Evolutionary conservation across 2,113 vertebrate genomes (phyloP).

Genomic region (Gymnogyps californianus): DNA sequence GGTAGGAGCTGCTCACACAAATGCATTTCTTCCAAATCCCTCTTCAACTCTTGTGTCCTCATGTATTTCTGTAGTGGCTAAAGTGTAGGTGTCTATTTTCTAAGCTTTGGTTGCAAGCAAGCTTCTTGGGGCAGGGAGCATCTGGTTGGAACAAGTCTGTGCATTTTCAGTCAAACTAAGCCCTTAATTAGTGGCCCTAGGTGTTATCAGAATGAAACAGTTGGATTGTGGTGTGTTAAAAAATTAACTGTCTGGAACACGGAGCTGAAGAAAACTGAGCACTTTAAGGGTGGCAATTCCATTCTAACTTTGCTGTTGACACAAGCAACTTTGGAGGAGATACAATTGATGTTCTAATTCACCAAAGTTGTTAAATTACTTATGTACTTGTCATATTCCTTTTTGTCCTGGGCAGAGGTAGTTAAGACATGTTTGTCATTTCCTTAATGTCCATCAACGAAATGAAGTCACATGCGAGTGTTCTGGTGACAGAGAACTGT

Average conservation of each 20-base stretch:
- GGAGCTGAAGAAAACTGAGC: neutral
- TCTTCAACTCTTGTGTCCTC: neutral
- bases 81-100: neutral
- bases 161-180: constrained; percentile 21
- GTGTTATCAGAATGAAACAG: constrained; percentile 46
- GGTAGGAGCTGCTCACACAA: neutral
- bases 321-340: neutral
- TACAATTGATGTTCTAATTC: neutral
- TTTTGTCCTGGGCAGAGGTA: neutral
- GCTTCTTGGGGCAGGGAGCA: constrained; percentile 20
- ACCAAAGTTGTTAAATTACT: neutral
- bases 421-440: neutral
- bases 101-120: neutral
- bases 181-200: constrained; percentile 37
- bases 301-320: neutral
- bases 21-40: neutral
- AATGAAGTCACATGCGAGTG: neutral
- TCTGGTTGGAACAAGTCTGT: constrained; percentile 33
- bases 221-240: constrained; percentile 22
- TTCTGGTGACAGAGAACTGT: neutral
- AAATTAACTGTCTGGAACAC: constrained; percentile 32
- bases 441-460: neutral
- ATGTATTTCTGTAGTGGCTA: neutral
- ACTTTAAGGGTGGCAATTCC: neutral
- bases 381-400: neutral